phyloP scores from a whole-genome alignment of 2,888 invertebrate genomes.

The Chamaedrilus cognettii region DNA sequence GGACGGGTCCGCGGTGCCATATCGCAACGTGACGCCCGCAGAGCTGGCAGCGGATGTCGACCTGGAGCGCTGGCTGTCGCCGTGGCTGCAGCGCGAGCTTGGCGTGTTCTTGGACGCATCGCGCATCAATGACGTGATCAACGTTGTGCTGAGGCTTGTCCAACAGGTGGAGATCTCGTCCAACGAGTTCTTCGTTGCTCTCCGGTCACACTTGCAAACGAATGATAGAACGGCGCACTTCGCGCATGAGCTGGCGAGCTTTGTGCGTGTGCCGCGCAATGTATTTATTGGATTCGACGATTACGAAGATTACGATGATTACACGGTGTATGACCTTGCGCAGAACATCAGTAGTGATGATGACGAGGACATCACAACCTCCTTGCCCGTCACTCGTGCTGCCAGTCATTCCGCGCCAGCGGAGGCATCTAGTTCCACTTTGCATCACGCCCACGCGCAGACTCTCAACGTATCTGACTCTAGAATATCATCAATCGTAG shows the following conservation, averaged over 20 bases:
- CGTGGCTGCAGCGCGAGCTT: not conserved
- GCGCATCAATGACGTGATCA: not conserved
- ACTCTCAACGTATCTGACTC: too few relatives aligned
- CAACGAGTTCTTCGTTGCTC: not conserved
- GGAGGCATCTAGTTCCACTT: too few relatives aligned
- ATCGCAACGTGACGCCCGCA: not conserved
- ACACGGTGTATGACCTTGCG: conserved; percentile 3
- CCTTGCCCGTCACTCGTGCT: too few relatives aligned
- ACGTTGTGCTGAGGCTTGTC: not conserved
- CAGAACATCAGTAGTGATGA: not conserved
- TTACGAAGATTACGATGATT: not conserved
- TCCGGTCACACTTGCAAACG: not conserved
- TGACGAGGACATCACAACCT: not conserved
- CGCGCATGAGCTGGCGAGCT: not conserved
- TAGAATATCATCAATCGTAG: not conserved
- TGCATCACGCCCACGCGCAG: too few relatives aligned
- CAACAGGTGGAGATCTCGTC: not conserved
- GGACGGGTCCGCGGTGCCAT: not conserved
- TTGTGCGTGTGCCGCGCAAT: not conserved
- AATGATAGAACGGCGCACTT: not conserved
- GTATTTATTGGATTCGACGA: not conserved
- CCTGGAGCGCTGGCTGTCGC: not conserved
- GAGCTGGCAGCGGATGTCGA: not conserved
- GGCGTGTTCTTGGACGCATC: not conserved
- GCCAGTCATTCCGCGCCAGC: too few relatives aligned